Evolutionary conservation across 2,113 vertebrate genomes (phyloP).

Genomic region (Tichodroma muraria): DNA sequence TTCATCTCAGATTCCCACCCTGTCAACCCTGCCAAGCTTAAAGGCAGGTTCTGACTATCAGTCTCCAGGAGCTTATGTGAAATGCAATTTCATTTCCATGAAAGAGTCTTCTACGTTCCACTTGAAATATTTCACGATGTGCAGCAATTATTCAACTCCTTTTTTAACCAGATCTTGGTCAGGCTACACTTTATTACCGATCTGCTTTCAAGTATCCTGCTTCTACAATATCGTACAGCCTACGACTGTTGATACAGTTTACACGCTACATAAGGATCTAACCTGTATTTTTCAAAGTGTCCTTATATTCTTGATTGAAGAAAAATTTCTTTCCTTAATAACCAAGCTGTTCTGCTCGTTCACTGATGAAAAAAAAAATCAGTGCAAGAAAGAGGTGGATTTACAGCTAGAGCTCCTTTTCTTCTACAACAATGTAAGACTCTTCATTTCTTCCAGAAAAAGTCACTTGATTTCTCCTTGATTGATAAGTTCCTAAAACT

Average conservation of each 20-base stretch:
- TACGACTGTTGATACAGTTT: not conserved
- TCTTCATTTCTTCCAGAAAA: not conserved
- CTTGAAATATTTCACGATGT: not conserved
- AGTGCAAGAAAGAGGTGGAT: not conserved
- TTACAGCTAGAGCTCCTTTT: not conserved
- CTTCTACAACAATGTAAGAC: not conserved
- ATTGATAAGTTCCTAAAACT: not conserved
- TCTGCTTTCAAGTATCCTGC: not conserved
- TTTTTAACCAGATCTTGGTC: not conserved
- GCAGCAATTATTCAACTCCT: not conserved
- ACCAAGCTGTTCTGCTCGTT: not conserved
- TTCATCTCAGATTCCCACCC: not conserved
- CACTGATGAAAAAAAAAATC: not conserved
- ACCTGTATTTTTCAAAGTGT: not conserved
- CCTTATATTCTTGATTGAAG: not conserved
- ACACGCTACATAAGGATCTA: not conserved
- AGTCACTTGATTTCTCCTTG: not conserved
- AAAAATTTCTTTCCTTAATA: not conserved
- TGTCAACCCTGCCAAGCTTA: not conserved
- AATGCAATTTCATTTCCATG: not conserved
- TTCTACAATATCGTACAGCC: not conserved
- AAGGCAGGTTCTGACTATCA: not conserved
- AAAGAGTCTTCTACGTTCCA: not conserved
- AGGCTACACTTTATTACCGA: not conserved
- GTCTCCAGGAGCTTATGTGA: not conserved